phyloP scores from a whole-genome alignment of 2,113 vertebrate species.

The Marmota flaviventris region DNA sequence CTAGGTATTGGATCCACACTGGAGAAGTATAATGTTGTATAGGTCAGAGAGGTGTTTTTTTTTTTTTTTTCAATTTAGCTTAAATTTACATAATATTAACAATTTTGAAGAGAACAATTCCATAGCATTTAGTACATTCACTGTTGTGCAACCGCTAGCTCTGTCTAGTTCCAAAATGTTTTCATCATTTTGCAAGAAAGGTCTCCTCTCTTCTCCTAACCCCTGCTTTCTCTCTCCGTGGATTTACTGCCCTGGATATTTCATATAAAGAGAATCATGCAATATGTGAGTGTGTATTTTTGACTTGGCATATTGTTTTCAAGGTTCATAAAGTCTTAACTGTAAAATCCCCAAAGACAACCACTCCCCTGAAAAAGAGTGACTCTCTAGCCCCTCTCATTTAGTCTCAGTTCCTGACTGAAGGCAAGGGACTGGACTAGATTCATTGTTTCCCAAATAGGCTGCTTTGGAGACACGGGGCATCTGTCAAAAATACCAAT shows the following conservation, averaged over 20 bases:
- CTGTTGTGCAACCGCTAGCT: neutral
- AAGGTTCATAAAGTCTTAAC: neutral
- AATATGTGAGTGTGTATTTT: neutral
- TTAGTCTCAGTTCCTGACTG: neutral
- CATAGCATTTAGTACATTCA: neutral
- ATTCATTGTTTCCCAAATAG: neutral
- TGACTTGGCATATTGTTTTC: neutral
- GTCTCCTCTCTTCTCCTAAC: neutral
- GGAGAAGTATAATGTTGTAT: neutral
- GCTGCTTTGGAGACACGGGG: neutral
- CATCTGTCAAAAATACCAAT: neutral
- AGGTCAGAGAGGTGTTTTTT: neutral
- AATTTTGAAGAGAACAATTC: neutral
- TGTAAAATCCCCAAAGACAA: neutral
- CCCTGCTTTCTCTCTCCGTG: neutral
- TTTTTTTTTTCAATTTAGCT: neutral
- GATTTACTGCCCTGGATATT: neutral
- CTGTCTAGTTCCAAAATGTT: neutral
- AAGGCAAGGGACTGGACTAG: neutral
- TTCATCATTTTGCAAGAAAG: neutral
- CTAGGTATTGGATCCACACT: neutral
- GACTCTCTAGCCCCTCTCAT: too few relatives aligned
- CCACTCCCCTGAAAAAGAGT: fast-evolving
- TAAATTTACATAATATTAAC: constrained; percentile 5
- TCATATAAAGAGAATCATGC: neutral